Evolutionary conservation across 2,888 invertebrate genomes (phyloP).

Genomic region (Papilio demoleus): DNA sequence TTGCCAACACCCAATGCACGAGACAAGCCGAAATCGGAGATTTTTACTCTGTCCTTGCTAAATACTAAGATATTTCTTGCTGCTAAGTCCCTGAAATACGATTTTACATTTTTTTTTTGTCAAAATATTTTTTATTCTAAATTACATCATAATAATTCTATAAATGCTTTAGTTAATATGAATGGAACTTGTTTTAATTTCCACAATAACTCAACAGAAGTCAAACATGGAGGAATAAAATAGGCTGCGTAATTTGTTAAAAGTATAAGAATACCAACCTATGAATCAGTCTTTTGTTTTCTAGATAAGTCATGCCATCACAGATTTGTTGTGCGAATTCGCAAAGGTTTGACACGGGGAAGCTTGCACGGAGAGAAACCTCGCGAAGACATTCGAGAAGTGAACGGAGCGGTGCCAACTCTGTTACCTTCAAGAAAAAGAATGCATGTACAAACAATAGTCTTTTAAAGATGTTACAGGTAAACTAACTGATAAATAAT

Average conservation of each 20-base stretch:
- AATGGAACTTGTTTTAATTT: too few relatives aligned
- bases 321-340: constrained; percentile 98
- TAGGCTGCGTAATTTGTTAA: too few relatives aligned
- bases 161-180: too few relatives aligned
- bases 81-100: constrained; percentile 92
- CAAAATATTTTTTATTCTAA: too few relatives aligned
- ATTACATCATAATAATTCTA: too few relatives aligned
- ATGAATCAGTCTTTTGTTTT: constrained; percentile 97
- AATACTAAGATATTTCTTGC: constrained; percentile 99
- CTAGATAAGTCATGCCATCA: constrained; percentile 99
- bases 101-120: constrained; percentile 24
- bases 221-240: neutral
- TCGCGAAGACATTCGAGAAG: constrained; percentile 98
- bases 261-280: constrained; percentile 73
- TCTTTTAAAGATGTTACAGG: too few relatives aligned
- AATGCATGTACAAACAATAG: too few relatives aligned
- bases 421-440: constrained; percentile 88
- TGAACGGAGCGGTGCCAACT: constrained; percentile 97
- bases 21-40: constrained; percentile 98
- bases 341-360: constrained; percentile 95
- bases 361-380: constrained; percentile 93
- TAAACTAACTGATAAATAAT: too few relatives aligned
- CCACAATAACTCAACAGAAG: too few relatives aligned
- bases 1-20: constrained; percentile 98
- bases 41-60: constrained; percentile 97